Evolutionary conservation across 2,113 vertebrate species (phyloP).

Genomic region (Acrocephalus kingi): DNA sequence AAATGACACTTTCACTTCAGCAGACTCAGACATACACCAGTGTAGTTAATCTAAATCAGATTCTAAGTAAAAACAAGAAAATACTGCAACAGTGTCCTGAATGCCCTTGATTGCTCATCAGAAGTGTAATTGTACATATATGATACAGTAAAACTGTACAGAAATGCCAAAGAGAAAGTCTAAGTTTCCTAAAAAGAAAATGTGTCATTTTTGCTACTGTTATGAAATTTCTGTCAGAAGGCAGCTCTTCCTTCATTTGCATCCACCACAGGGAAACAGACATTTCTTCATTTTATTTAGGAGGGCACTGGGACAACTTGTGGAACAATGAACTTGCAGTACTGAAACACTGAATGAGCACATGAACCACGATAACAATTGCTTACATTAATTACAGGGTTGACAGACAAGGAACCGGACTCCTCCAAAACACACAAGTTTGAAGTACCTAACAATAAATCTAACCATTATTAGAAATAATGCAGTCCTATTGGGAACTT

Average conservation of each 20-base stretch:
- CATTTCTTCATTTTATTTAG: not conserved
- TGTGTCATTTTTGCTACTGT: not conserved
- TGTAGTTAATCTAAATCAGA: not conserved
- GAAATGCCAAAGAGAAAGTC: not conserved
- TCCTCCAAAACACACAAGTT: not conserved
- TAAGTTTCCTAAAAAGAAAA: not conserved
- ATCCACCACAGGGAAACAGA: not conserved
- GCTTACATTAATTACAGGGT: not conserved
- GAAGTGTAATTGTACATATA: not conserved
- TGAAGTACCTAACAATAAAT: not conserved
- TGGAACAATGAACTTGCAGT: not conserved
- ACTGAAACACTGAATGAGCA: not conserved
- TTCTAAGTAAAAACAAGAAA: not conserved
- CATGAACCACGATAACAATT: not conserved
- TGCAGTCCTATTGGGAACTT: not conserved
- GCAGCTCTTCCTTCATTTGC: not conserved
- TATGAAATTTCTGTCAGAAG: not conserved
- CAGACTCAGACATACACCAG: not conserved
- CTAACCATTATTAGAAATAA: not conserved
- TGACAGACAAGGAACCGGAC: not conserved
- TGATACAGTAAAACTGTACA: not conserved
- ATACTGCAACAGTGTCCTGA: not conserved
- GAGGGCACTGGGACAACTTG: not conserved
- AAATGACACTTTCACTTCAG: slow-evolving; percentile 15
- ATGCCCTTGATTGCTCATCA: not conserved